Percentiles rank a stretch among this genome's conserved stretches.
phyloP scores from a whole-genome alignment of 2,888 invertebrate genomes.

The Tiphia femorata region DNA sequence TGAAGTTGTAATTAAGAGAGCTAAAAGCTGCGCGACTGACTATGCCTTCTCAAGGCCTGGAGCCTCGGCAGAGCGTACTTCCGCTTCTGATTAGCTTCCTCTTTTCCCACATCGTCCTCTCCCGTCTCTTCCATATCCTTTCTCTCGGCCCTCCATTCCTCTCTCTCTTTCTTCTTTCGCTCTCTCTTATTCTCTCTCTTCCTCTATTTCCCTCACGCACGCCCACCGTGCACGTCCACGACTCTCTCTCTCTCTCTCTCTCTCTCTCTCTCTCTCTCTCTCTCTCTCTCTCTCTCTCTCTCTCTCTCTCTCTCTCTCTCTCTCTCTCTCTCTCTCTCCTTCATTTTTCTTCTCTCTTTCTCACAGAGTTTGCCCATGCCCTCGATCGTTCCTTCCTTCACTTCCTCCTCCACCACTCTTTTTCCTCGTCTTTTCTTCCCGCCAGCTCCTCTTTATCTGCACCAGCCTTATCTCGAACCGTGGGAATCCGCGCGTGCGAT shows the following conservation, averaged over 20 bases:
- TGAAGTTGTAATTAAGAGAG: constrained; percentile 64
- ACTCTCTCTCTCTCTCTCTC: constrained; percentile 12
- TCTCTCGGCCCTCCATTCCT: constrained; percentile 6
- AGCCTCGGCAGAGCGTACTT: constrained; percentile 64
- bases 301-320: constrained; percentile 9
- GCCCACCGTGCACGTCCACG: constrained; percentile 4
- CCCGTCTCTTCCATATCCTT: constrained; percentile 19
- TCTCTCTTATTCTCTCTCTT: constrained; percentile 11
- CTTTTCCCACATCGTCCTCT: constrained; percentile 66
- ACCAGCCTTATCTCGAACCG: constrained; percentile 39
- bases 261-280: constrained; percentile 14
- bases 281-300: constrained; percentile 3
- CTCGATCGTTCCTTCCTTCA: no score
- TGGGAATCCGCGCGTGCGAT: constrained; percentile 59
- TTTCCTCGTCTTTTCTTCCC: constrained; percentile 8
- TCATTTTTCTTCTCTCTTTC: constrained; percentile 26
- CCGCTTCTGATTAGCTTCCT: constrained; percentile 69
- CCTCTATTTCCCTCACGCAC: constrained; percentile 4
- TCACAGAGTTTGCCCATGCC: no score
- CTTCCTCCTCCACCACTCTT: constrained; percentile 14
- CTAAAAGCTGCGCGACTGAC: constrained; percentile 55
- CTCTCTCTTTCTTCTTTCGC: constrained; percentile 7
- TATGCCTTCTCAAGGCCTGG: constrained; percentile 61
- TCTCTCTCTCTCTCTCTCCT: constrained; percentile 19
- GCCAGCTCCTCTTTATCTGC: constrained; percentile 37